phyloP scores from a whole-genome alignment of 2,888 invertebrate genomes.

The Caenorhabditis uteleia region DNA sequence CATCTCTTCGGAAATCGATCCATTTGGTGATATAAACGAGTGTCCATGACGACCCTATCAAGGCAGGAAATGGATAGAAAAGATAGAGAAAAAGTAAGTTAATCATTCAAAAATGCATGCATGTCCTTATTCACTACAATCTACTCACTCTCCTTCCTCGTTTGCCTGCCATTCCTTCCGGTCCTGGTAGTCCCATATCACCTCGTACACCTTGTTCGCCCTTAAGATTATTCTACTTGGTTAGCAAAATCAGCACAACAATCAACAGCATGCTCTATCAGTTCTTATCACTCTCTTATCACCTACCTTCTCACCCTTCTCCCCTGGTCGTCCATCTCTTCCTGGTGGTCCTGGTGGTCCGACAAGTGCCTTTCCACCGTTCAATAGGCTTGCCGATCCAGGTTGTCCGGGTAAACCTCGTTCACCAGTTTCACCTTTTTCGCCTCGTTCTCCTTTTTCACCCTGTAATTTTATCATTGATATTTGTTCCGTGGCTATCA shows the following conservation, averaged over 20 bases:
- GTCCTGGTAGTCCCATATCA: slow-evolving; percentile 59
- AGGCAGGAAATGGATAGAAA: slow-evolving; percentile 19
- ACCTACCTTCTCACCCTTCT: slow-evolving; percentile 65
- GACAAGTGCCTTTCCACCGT: slow-evolving; percentile 33
- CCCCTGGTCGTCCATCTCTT: slow-evolving; percentile 60
- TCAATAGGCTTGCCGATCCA: slow-evolving; percentile 36
- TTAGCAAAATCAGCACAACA: slow-evolving; percentile 3
- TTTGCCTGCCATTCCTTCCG: slow-evolving; percentile 62
- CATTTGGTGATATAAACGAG: slow-evolving; percentile 21
- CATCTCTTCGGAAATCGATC: slow-evolving; percentile 28
- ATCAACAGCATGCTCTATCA: background rate
- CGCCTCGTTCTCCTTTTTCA: slow-evolving; percentile 65
- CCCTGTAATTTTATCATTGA: slow-evolving; percentile 50
- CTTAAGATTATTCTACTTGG: slow-evolving; percentile 28
- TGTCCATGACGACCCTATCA: slow-evolving; percentile 33
- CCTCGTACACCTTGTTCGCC: slow-evolving; percentile 60
- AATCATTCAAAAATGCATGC: slow-evolving; percentile 8
- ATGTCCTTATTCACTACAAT: background rate
- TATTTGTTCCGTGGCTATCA: background rate
- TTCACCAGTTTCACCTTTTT: slow-evolving; percentile 48
- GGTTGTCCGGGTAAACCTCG: slow-evolving; percentile 41
- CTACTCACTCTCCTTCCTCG: slow-evolving; percentile 58
- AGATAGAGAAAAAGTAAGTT: slow-evolving; percentile 6
- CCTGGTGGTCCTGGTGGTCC: slow-evolving; percentile 64
- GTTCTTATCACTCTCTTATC: background rate